phyloP scores from a whole-genome alignment of 2,888 invertebrate genomes.

The Nipponacmea schrenckii region DNA sequence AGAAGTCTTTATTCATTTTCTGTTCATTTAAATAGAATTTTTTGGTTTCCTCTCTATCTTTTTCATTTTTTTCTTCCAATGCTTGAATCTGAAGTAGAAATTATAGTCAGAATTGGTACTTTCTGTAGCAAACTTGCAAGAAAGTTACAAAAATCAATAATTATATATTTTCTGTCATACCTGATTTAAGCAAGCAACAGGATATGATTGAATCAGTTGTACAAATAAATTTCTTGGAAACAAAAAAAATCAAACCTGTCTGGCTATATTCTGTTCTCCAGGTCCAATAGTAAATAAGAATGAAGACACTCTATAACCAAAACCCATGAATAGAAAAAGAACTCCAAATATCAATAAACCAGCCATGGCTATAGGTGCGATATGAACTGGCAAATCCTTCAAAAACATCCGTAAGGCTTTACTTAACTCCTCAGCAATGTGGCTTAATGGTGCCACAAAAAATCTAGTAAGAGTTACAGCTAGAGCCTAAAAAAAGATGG shows the following conservation, averaged over 20 bases:
- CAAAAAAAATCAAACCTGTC: neutral
- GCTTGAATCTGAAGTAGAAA: no score
- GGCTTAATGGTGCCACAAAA: slow-evolving; percentile 35
- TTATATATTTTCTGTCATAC: no score
- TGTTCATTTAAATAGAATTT: no score
- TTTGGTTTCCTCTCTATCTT: no score
- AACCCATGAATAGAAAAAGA: slow-evolving; percentile 27
- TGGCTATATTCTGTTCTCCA: neutral
- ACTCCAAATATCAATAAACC: slow-evolving; percentile 17
- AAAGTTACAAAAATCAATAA: no score
- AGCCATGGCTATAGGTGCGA: slow-evolving; percentile 28
- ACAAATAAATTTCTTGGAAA: no score
- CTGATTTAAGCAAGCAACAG: no score
- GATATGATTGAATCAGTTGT: no score
- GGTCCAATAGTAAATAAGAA: slow-evolving; percentile 25
- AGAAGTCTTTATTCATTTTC: no score
- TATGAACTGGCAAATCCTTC: slow-evolving; percentile 33
- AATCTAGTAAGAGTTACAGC: slow-evolving; percentile 39
- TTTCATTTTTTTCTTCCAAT: no score
- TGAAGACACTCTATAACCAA: slow-evolving; percentile 27
- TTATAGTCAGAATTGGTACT: no score
- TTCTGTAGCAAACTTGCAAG: no score
- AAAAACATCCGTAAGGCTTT: slow-evolving; percentile 32
- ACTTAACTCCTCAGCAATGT: slow-evolving; percentile 25
- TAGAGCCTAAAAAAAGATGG: slow-evolving; percentile 31